phyloP scores from a whole-genome alignment of 2,888 invertebrate species.

The Protodeltote pygarga region DNA sequence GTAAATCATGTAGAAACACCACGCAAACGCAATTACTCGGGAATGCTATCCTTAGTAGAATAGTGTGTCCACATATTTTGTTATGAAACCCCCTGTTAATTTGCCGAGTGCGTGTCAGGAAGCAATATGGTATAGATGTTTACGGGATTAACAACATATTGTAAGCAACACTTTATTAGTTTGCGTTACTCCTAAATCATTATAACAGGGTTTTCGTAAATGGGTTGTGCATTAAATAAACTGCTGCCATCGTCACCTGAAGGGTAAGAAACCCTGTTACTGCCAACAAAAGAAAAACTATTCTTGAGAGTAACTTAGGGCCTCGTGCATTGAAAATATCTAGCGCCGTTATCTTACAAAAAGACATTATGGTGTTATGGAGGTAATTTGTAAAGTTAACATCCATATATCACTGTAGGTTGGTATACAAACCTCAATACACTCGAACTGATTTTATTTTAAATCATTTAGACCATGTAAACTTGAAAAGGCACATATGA shows the following conservation, averaged over 20 bases:
- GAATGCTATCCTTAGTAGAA: neutral
- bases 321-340: no score
- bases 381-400: no score
- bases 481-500: no score
- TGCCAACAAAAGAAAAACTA: no score
- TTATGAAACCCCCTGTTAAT: conserved; percentile 29
- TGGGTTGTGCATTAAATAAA: conserved; percentile 30
- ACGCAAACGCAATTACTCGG: neutral
- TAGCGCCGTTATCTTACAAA: no score
- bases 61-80: conserved; percentile 5
- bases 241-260: conserved; percentile 35
- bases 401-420: no score
- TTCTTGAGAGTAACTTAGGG: no score
- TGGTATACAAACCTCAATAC: no score
- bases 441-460: no score
- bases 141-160: conserved; percentile 42
- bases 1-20: neutral
- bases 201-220: conserved; percentile 42
- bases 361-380: no score
- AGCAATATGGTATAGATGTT: conserved; percentile 47
- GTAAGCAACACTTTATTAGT: conserved; percentile 52
- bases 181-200: conserved; percentile 51
- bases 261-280: conserved; percentile 23
- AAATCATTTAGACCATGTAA: no score
- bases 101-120: conserved; percentile 51